Evolutionary conservation across 2,113 vertebrate species (phyloP).

Genomic region (Gymnarchus niloticus): DNA sequence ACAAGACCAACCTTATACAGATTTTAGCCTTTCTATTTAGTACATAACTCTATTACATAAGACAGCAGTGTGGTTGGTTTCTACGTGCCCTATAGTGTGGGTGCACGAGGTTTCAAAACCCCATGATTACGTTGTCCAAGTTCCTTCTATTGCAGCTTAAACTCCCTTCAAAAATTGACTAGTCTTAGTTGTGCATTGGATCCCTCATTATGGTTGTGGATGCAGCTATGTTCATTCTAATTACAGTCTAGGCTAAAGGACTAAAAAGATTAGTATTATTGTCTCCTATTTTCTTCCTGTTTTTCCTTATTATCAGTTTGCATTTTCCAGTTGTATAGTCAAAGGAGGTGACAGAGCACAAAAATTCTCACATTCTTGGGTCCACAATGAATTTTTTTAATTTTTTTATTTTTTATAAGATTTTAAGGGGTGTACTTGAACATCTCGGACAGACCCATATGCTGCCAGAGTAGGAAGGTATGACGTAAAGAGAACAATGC

Average conservation of each 20-base stretch:
- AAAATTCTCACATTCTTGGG: not conserved
- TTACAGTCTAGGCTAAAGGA: not conserved
- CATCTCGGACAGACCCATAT: too few relatives aligned
- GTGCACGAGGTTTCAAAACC: not conserved
- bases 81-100: not conserved
- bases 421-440: too few relatives aligned
- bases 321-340: not conserved
- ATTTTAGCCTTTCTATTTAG: not conserved
- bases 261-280: not conserved
- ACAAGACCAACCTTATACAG: not conserved
- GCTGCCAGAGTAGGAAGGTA: too few relatives aligned
- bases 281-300: not conserved
- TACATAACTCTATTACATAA: not conserved
- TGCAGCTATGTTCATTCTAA: not conserved
- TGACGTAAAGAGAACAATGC: too few relatives aligned
- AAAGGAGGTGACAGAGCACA: not conserved
- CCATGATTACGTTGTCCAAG: not conserved
- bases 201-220: too few relatives aligned
- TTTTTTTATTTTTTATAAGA: too few relatives aligned
- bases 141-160: not conserved
- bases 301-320: not conserved
- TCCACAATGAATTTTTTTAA: too few relatives aligned
- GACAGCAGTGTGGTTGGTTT: not conserved
- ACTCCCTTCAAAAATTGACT: not conserved
- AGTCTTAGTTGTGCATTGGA: not conserved